Evolutionary conservation across 2,888 invertebrate species (phyloP).

Genomic region (Platypus cylindrus): DNA sequence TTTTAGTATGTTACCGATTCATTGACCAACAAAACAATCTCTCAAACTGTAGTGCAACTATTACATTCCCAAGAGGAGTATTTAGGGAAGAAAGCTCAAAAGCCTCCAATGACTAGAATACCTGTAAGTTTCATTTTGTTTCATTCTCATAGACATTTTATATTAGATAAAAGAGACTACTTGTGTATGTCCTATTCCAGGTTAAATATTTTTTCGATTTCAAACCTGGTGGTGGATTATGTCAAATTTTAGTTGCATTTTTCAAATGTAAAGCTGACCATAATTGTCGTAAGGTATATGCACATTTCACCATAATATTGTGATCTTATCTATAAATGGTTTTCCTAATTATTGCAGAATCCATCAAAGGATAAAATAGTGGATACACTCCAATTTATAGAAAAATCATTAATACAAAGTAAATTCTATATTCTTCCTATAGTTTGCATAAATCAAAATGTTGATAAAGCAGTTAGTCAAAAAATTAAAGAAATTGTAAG

Average conservation of each 20-base stretch:
- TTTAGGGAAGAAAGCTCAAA: slow-evolving; percentile 83
- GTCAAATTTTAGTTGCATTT: slow-evolving; percentile 85
- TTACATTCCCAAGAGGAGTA: slow-evolving; percentile 95
- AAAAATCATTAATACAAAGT: slow-evolving; percentile 69
- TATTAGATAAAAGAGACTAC: not conserved
- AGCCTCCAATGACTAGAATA: slow-evolving; percentile 76
- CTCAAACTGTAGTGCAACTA: slow-evolving; percentile 74
- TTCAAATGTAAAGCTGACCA: slow-evolving; percentile 95
- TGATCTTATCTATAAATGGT: slow-evolving; percentile 12
- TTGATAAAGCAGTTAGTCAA: slow-evolving; percentile 66
- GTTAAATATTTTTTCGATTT: slow-evolving; percentile 93
- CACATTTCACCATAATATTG: slow-evolving; percentile 6
- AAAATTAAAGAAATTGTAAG: slow-evolving; percentile 82
- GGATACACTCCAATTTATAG: slow-evolving; percentile 85
- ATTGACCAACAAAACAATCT: slow-evolving; percentile 83
- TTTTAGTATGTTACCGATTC: slow-evolving; percentile 85
- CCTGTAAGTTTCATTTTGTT: slow-evolving; percentile 44
- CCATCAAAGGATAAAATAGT: slow-evolving; percentile 60
- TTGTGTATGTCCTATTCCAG: slow-evolving; percentile 35
- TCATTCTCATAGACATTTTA: not conserved
- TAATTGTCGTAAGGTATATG: slow-evolving; percentile 67
- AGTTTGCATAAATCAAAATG: slow-evolving; percentile 70
- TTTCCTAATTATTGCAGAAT: slow-evolving; percentile 19
- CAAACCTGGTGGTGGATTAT: slow-evolving; percentile 84
- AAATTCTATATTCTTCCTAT: slow-evolving; percentile 69